phyloP scores from a whole-genome alignment of 2,888 invertebrate genomes.

The Scrobipalpa atriplicella region DNA sequence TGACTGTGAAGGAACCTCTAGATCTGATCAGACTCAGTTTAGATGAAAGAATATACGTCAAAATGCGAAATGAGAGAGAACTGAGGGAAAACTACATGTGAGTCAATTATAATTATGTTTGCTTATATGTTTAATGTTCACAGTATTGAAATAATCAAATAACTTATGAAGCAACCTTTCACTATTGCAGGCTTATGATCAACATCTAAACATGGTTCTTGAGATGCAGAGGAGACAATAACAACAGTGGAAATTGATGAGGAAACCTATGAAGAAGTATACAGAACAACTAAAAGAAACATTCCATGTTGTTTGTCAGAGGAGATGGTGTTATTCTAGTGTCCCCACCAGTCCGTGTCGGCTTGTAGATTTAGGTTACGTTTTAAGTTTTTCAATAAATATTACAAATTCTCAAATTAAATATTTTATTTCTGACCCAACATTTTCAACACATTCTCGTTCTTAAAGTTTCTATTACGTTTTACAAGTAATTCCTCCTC shows the following conservation, averaged over 20 bases:
- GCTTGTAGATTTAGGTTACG: slow-evolving; percentile 61
- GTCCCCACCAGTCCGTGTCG: slow-evolving; percentile 94
- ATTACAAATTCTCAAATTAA: background rate
- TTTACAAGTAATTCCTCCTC: slow-evolving; percentile 76
- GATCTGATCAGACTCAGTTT: slow-evolving; percentile 98
- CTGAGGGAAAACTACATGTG: slow-evolving; percentile 97
- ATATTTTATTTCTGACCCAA: slow-evolving; percentile 59
- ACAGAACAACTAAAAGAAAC: slow-evolving; percentile 96
- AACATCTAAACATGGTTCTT: slow-evolving; percentile 99
- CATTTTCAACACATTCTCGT: slow-evolving; percentile 58
- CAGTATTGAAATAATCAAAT: background rate
- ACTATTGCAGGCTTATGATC: slow-evolving; percentile 95
- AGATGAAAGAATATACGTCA: slow-evolving; percentile 99
- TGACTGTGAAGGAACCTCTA: slow-evolving; percentile 98
- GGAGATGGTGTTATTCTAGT: slow-evolving; percentile 99
- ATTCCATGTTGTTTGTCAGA: slow-evolving; percentile 99
- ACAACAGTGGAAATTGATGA: slow-evolving; percentile 99
- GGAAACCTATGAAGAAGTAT: slow-evolving; percentile 99
- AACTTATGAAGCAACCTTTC: background rate
- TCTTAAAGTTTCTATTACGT: slow-evolving; percentile 69
- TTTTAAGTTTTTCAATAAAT: slow-evolving; percentile 23
- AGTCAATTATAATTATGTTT: slow-evolving; percentile 66
- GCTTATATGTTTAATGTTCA: background rate
- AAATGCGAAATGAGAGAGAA: slow-evolving; percentile 99
- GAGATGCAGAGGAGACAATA: slow-evolving; percentile 99